Base-by-base conservation (phyloP, 2,113 vertebrate species). In the Embiotoca jacksoni region DNA sequence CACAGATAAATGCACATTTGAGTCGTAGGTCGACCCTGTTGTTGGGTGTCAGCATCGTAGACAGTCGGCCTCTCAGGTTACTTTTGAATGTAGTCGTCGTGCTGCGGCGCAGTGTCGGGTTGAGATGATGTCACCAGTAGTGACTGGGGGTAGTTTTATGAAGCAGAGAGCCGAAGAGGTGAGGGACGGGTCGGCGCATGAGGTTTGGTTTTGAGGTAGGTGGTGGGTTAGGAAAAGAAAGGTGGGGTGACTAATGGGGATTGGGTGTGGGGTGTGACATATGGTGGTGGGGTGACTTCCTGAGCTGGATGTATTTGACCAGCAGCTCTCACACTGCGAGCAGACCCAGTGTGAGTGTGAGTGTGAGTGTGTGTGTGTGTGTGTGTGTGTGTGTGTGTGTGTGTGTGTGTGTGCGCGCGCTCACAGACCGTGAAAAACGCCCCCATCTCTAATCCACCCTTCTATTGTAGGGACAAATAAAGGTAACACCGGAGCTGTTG, bases 251-350 rank as follows among this genome's bases (percentile, higher is more conserved):
- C 57, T 56, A 14, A 77, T 59, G 79, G 72, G 44, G 60, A 78
- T 9, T n/a, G 44, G 50, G 69, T 16, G 6, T 54, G 11, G 72
- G 67, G 56, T 39, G 57, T 83, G 88, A 90, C 88, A 93, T 92
- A 93, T 93, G 92, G 90, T 52, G 78, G 41, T 2, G 70, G 85
- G 80, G 60, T 58, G 86, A 81, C 83, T 84, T 72, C 82, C 86
- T 92, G 85, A 81, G 86, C 84, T 80, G 77, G 92, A 88, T 35
- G 60, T 68, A 77, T 81, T 83, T 83, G 82, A 88, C 82, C 84
- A 85, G 54, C 55, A 80, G 64, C 50, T 81, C 54, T 82, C 85
- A 78, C 41, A 47, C 66, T 61, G 81, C 75, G 84, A 68, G 58
- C 39, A 73, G 76, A 81, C 71, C 65, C 74, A 47, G 59, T 70